Percentiles rank a stretch among this genome's conserved stretches.
Conservation (phyloP, 2,888 invertebrate genomes). For the Nomada ruficornis region DNA sequence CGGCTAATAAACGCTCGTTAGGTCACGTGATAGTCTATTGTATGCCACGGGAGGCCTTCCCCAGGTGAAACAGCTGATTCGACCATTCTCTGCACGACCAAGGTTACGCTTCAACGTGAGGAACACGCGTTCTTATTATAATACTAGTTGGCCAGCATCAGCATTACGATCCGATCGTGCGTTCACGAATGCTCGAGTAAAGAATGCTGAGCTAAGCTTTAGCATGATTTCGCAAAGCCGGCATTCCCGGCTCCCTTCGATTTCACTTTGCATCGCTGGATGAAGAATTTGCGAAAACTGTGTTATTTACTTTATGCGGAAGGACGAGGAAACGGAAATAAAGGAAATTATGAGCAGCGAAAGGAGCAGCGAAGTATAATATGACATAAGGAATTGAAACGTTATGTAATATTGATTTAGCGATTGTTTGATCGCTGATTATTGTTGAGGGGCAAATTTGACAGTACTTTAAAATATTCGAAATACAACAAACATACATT, state of each 20-base stretch:
- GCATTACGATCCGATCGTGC: conserved; percentile 31
- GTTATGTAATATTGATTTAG: too few relatives aligned
- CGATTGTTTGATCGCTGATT: too few relatives aligned
- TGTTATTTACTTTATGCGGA: too few relatives aligned
- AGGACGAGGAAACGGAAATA: too few relatives aligned
- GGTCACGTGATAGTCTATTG: conserved; percentile 73
- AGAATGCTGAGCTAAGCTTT: conserved; percentile 19
- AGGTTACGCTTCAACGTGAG: conserved; percentile 61
- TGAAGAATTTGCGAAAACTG: neutral
- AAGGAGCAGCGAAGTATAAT: too few relatives aligned
- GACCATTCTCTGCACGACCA: conserved; percentile 66
- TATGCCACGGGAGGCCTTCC: conserved; percentile 64
- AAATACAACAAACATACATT: too few relatives aligned
- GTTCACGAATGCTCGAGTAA: conserved; percentile 28
- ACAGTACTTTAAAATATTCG: too few relatives aligned
- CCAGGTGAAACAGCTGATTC: conserved; percentile 73
- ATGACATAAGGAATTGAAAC: too few relatives aligned
- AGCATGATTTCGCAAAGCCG: conserved; percentile 11
- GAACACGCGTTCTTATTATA: conserved; percentile 54
- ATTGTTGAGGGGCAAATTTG: too few relatives aligned
- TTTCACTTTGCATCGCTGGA: neutral
- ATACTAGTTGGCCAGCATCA: conserved; percentile 25
- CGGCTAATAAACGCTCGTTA: conserved; percentile 69
- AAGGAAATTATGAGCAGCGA: too few relatives aligned
- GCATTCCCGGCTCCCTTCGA: conserved; percentile 10